A percentile compares a stretch with the other conserved stretches of the same genome.
Evolutionary conservation across 2,113 vertebrate species (phyloP).

Genomic region (Ciconia boyciana): DNA sequence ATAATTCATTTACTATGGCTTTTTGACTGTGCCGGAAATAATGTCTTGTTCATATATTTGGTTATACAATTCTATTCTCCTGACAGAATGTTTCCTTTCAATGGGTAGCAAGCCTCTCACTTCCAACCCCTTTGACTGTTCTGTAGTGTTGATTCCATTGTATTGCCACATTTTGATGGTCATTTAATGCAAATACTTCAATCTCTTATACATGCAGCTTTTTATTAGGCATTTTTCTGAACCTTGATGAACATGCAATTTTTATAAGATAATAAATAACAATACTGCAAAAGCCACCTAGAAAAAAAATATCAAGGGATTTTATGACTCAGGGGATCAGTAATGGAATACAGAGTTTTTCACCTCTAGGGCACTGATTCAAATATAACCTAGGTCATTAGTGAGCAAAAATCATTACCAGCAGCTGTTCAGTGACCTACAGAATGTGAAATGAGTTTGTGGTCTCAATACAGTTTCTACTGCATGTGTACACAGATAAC

Average conservation of each 20-base stretch:
- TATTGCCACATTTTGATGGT: neutral
- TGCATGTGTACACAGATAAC: neutral
- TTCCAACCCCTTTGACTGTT: neutral
- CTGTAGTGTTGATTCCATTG: neutral
- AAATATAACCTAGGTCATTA: conserved; percentile 63
- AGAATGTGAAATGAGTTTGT: conserved; percentile 45
- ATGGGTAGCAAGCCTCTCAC: neutral
- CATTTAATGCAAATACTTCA: neutral
- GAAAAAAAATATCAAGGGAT: conserved; percentile 20
- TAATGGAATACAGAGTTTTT: conserved; percentile 59
- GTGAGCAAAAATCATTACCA: conserved; percentile 62
- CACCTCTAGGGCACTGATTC: conserved; percentile 63
- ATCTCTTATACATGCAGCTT: neutral
- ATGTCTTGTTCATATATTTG: neutral
- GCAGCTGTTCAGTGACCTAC: conserved; percentile 61
- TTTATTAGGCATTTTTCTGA: neutral
- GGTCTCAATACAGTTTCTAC: conserved; percentile 5
- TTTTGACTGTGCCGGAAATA: neutral
- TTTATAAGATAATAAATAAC: conserved; percentile 37
- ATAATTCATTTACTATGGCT: neutral
- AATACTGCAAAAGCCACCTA: neutral
- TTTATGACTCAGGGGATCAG: conserved; percentile 46
- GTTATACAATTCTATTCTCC: neutral
- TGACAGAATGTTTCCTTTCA: conserved; percentile 5
- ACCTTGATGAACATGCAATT: neutral